These are phyloP conservation scores for Stenodema calcarata DNA, from an alignment of 2,888 invertebrate species.

Conservation along the genomic window DNA sequence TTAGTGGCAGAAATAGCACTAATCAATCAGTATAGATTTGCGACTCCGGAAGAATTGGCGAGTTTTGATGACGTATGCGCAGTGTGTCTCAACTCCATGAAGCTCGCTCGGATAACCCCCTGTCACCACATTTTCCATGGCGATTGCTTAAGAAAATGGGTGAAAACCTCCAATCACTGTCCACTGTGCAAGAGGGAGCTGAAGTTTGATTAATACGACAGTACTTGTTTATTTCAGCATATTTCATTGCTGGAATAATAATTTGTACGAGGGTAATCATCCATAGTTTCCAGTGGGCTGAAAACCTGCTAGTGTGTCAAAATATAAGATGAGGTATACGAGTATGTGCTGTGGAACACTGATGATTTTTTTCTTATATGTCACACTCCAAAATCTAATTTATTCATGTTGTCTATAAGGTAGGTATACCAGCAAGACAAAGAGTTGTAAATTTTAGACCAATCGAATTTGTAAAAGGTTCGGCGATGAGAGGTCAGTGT, in stretches of 20 bases:
- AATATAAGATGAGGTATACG: too few species aligned
- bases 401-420: too few species aligned
- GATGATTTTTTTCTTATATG: too few species aligned
- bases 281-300: too few species aligned
- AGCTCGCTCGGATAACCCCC: slow-evolving; percentile 75
- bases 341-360: too few species aligned
- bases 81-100: slow-evolving; percentile 76
- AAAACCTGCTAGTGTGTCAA: too few species aligned
- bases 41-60: slow-evolving; percentile 71
- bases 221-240: background rate
- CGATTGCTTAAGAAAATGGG: slow-evolving; percentile 75
- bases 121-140: slow-evolving; percentile 83
- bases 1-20: slow-evolving; percentile 69
- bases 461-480: too few species aligned
- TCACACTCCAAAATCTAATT: too few species aligned
- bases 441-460: too few species aligned
- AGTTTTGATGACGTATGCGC: slow-evolving; percentile 80
- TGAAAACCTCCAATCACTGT: slow-evolving; percentile 74
- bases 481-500: too few species aligned
- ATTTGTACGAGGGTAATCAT: too few species aligned
- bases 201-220: slow-evolving; percentile 53
- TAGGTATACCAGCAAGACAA: too few species aligned
- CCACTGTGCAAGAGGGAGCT: slow-evolving; percentile 76
- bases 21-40: slow-evolving; percentile 64
- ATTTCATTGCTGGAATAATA: background rate